phyloP scores from a whole-genome alignment of 2,113 vertebrate genomes.

The Clarias magur region DNA sequence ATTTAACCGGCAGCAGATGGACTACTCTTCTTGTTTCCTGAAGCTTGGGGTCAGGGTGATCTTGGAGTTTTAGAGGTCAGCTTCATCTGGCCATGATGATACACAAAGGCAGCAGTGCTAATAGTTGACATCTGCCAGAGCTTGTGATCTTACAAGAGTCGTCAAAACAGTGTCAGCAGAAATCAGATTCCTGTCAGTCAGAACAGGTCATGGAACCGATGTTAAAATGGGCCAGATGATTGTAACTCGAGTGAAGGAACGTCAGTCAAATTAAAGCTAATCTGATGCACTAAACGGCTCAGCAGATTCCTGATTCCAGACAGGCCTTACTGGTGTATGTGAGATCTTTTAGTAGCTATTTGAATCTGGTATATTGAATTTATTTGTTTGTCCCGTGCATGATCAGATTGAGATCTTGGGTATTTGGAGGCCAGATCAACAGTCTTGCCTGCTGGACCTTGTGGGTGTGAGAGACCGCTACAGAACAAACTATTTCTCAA shows the following conservation, averaged over 20 bases:
- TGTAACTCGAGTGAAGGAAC: neutral
- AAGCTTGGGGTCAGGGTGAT: conserved; percentile 18
- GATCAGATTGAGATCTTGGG: too few species aligned
- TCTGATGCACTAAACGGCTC: neutral
- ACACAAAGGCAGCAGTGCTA: conserved; percentile 66
- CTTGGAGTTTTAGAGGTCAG: conserved; percentile 44
- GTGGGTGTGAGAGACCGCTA: neutral
- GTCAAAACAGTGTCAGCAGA: conserved; percentile 68
- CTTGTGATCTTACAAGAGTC: conserved; percentile 54
- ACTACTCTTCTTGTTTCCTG: neutral
- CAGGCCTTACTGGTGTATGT: neutral
- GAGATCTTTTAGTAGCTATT: conserved; percentile 1
- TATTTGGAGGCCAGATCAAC: too few species aligned
- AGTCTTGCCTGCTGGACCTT: too few species aligned
- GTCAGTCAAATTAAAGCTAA: neutral
- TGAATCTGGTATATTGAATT: too few species aligned
- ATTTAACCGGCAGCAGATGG: conserved; percentile 34
- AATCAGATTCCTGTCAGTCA: conserved; percentile 65
- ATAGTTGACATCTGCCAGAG: conserved; percentile 72
- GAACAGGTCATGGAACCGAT: conserved; percentile 8
- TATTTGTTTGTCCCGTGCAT: too few species aligned
- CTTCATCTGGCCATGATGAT: conserved; percentile 62
- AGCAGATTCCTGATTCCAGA: conserved; percentile 5
- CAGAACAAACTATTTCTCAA: neutral
- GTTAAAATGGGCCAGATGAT: conserved; percentile 23